A percentile compares a stretch with the other conserved stretches of the same genome.
These are phyloP conservation scores for Apeira syringaria DNA, from an alignment of 2,888 invertebrate genomes.

Conservation along the genomic window DNA sequence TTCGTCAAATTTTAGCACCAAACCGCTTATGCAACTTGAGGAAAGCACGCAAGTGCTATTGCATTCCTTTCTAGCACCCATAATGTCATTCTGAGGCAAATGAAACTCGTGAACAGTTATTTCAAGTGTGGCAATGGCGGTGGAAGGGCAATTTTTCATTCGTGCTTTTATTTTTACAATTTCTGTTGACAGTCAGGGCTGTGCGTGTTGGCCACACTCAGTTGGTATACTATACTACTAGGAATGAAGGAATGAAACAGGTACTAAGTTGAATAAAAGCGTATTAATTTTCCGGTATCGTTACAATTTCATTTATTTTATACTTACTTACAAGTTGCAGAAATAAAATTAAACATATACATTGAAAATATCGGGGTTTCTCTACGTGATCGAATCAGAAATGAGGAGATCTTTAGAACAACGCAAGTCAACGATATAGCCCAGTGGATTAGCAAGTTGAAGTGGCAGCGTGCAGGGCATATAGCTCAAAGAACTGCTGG, in stretches of 20 bases:
- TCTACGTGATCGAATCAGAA: too few species aligned
- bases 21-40: conserved; percentile 1
- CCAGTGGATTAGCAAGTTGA: too few species aligned
- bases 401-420: too few species aligned
- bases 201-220: conserved; percentile 8
- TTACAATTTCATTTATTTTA: too few species aligned
- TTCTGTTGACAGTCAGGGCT: conserved; percentile 26
- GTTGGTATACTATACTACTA: neutral
- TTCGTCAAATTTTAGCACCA: conserved; percentile 5
- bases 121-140: conserved; percentile 28
- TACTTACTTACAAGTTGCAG: too few species aligned
- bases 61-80: conserved; percentile 21
- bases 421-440: too few species aligned
- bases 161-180: conserved; percentile 29
- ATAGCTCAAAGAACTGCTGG: too few species aligned
- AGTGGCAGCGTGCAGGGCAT: too few species aligned
- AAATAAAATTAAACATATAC: too few species aligned
- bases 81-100: conserved; percentile 32
- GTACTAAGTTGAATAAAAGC: too few species aligned
- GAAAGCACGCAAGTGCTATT: conserved; percentile 6
- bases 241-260: neutral
- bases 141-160: conserved; percentile 33
- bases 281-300: too few species aligned
- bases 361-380: too few species aligned
- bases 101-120: conserved; percentile 27